Evolutionary conservation across 2,113 vertebrate species (phyloP).

Genomic region (Zosterops hypoxanthus): DNA sequence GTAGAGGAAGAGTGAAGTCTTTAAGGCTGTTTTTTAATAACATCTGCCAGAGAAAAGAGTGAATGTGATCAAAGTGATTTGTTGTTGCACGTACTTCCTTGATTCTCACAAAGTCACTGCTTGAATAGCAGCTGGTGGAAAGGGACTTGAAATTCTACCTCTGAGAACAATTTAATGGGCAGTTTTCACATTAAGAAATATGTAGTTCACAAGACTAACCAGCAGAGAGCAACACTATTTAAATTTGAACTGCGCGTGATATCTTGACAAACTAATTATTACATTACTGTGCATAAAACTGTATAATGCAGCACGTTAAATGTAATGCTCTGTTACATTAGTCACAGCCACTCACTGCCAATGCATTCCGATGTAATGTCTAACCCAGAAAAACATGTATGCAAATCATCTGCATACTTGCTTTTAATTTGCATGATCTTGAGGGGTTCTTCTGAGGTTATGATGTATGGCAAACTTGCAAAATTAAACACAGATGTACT

Average conservation of each 20-base stretch:
- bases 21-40: background rate
- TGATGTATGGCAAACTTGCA: slow-evolving; percentile 36
- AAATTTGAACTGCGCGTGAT: slow-evolving; percentile 17
- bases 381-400: slow-evolving; percentile 61
- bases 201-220: slow-evolving; percentile 36
- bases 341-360: slow-evolving; percentile 58
- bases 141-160: background rate
- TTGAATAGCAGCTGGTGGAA: background rate
- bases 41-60: background rate
- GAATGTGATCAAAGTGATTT: background rate
- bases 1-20: background rate
- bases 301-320: slow-evolving; percentile 52
- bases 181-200: background rate
- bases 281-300: slow-evolving; percentile 55
- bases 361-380: slow-evolving; percentile 48
- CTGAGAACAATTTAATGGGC: background rate
- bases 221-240: slow-evolving; percentile 68
- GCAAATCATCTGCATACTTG: slow-evolving; percentile 60
- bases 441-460: slow-evolving; percentile 53
- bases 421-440: slow-evolving; percentile 61
- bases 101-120: background rate
- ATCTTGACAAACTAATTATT: slow-evolving; percentile 58
- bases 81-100: background rate
- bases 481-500: slow-evolving; percentile 63
- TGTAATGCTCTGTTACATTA: slow-evolving; percentile 56